Percentiles rank a stretch among this genome's conserved stretches.
Conservation (phyloP, 1,140 invertebrate species). For the Aphelenchoides avenae region DNA sequence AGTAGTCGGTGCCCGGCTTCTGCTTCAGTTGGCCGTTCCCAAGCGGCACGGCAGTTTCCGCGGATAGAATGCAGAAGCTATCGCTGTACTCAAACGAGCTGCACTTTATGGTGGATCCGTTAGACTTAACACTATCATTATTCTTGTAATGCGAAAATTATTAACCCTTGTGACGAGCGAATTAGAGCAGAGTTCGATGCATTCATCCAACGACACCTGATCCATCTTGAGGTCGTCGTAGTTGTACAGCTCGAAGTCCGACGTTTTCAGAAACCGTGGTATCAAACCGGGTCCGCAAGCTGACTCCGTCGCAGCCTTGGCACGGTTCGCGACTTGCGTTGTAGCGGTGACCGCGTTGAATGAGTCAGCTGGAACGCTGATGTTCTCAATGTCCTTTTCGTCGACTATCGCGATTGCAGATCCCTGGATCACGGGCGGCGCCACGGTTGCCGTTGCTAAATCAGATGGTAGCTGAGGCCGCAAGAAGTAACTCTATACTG, state of each 20-base stretch:
- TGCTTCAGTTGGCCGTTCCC: slow-evolving; percentile 57
- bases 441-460: no score
- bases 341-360: no score
- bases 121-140: slow-evolving; percentile 28
- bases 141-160: slow-evolving; percentile 21
- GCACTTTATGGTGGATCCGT: slow-evolving; percentile 37
- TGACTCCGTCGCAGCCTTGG: no score
- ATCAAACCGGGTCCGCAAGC: slow-evolving; percentile 38
- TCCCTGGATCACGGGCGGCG: no score
- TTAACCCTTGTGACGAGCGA: slow-evolving; percentile 26
- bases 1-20: slow-evolving; percentile 46
- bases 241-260: slow-evolving; percentile 49
- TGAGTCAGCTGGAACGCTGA: no score
- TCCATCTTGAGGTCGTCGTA: slow-evolving; percentile 43
- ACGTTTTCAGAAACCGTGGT: slow-evolving; percentile 44
- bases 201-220: slow-evolving; percentile 36
- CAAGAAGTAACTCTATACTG: no score
- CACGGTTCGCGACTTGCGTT: no score
- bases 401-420: no score
- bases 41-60: slow-evolving; percentile 54
- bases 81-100: slow-evolving; percentile 51
- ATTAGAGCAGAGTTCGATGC: slow-evolving; percentile 42
- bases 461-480: no score
- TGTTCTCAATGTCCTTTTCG: no score
- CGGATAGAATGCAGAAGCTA: slow-evolving; percentile 43